Base-by-base conservation (phyloP, 2,797 vertebrate genomes). In the Hoplostethus atlanticus region DNA sequence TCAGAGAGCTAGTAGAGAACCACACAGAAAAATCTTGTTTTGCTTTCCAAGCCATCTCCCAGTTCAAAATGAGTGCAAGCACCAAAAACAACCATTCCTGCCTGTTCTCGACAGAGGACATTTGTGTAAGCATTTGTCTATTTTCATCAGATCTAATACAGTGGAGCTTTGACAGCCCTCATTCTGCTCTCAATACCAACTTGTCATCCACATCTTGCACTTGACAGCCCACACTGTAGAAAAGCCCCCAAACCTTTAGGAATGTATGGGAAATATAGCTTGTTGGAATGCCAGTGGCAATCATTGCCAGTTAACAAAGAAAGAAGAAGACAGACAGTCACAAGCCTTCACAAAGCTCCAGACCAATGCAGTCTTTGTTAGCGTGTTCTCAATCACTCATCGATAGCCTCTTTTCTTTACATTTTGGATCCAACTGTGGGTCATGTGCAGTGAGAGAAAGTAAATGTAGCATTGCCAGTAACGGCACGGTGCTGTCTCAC, bases 181-280 rank as follows among this genome's bases (percentile, higher is more conserved):
- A 88, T 92, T 91, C 83, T 80, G 38, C 72, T 84, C 76, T 84
- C 82, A 73, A 84, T 84, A 86, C 76, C 73, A 73, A 77, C 68
- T 84, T 86, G 87, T 90, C 83, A 74, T 86, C 79, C 64, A 10
- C 73, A 56, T 77, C 79, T 85, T 51, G 0, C 42, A 76, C 76
- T 67, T 86, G 89, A 93, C 86, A 89, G 82, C 81, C 89, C 87
- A 84, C 80, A 83, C 79, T 76, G 78, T 73, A 73, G 71, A 69
- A 60, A 55, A 54, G 63, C 74, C 69, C 80, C 42, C 51, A 79
- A 83, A 79, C 87, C 86, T 73, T 71, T 53, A 86, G 91, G 92
- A 91, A 93, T 92, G 90, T 91, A 91, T 93, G 92, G 89, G 92
- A 92, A 92, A 76, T 85, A 79, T 71, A 84, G 67, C 82, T 54